These are phyloP conservation scores for Latheticus oryzae DNA, from an alignment of 2,888 invertebrate species.

Conservation along the genomic window DNA sequence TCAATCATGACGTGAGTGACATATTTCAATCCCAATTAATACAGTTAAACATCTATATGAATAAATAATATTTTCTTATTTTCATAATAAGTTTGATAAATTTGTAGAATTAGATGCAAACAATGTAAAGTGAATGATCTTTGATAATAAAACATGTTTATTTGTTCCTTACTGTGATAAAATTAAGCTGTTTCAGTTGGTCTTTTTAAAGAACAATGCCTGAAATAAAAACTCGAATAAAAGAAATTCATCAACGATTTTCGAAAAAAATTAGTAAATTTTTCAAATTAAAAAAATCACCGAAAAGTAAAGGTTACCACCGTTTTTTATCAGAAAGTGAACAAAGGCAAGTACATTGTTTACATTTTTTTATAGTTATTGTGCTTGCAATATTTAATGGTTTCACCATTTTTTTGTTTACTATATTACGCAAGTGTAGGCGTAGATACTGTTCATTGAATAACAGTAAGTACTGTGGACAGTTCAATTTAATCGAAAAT, in stretches of 20 bases:
- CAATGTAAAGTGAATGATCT: slow-evolving; percentile 33
- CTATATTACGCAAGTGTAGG: slow-evolving; percentile 9
- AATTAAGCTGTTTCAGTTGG: slow-evolving; percentile 41
- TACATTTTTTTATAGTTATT: slow-evolving; percentile 7
- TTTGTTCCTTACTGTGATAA: slow-evolving; percentile 21
- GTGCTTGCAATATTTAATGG: background rate
- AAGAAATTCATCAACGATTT: slow-evolving; percentile 46
- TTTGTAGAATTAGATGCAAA: no score
- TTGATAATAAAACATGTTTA: slow-evolving; percentile 33
- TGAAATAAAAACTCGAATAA: slow-evolving; percentile 45
- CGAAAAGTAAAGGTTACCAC: slow-evolving; percentile 71
- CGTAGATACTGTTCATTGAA: no score
- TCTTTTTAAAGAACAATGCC: slow-evolving; percentile 54
- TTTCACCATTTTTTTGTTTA: slow-evolving; percentile 8
- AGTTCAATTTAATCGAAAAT: no score
- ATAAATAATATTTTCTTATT: no score
- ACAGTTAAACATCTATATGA: no score
- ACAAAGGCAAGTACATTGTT: slow-evolving; percentile 69
- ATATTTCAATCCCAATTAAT: no score
- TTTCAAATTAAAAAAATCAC: slow-evolving; percentile 65
- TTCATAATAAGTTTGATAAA: no score
- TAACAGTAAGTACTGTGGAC: slow-evolving; percentile 19
- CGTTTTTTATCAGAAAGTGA: slow-evolving; percentile 78
- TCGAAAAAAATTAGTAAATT: slow-evolving; percentile 57
- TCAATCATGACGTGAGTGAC: no score